A percentile compares a stretch with the other conserved stretches of the same genome.
Evolutionary conservation across 2,797 vertebrate species (phyloP).

Genomic region (Brotogeris chrysoptera): DNA sequence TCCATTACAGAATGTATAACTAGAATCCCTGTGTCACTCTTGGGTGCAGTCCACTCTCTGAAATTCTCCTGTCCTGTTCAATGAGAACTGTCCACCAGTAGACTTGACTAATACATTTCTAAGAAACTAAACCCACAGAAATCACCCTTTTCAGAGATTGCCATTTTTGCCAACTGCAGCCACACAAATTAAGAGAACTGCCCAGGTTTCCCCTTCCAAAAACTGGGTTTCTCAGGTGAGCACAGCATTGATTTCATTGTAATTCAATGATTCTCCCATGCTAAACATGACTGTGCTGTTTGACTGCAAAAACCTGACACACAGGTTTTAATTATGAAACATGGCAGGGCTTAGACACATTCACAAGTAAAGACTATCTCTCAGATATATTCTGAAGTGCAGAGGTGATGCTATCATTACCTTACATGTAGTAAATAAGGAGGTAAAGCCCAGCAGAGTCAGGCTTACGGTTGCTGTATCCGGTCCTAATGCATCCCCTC

Average conservation of each 20-base stretch:
- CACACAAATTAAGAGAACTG: neutral
- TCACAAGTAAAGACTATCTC: neutral
- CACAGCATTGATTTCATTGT: neutral
- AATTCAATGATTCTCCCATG: neutral
- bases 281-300: neutral
- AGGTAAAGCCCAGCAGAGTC: neutral
- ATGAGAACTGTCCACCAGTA: neutral
- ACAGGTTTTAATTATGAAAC: neutral
- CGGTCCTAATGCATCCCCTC: neutral
- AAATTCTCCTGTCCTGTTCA: neutral
- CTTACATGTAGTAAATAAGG: fast-evolving
- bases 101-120: neutral
- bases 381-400: neutral
- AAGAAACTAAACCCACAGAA: neutral
- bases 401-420: neutral
- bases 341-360: neutral
- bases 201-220: neutral
- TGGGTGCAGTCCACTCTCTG: neutral
- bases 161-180: neutral
- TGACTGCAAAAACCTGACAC: neutral
- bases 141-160: neutral
- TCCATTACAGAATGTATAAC: neutral
- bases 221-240: neutral
- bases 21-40: neutral
- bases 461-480: neutral